Conservation (phyloP, 2,113 vertebrate genomes). For the Tringa solitaria region DNA sequence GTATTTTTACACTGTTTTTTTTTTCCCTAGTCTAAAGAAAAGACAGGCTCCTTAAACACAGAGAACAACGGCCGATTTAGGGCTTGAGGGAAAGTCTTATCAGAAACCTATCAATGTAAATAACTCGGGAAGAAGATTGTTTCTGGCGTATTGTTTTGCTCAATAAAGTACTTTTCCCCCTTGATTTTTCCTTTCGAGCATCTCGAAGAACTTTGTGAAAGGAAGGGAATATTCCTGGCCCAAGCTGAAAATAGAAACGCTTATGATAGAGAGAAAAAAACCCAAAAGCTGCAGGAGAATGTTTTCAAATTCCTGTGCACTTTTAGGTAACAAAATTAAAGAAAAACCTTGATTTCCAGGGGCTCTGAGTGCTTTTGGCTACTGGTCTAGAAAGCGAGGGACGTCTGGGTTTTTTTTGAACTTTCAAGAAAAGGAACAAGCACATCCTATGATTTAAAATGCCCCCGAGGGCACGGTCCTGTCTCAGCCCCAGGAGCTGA, state of each 20-base stretch:
- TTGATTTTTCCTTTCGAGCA: background rate
- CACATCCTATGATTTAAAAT: background rate
- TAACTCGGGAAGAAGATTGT: background rate
- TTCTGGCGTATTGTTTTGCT: background rate
- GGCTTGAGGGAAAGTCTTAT: background rate
- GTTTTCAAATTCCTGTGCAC: background rate
- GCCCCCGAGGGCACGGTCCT: background rate
- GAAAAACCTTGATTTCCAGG: background rate
- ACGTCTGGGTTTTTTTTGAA: rapidly evolving
- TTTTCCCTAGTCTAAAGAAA: background rate
- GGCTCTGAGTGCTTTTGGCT: too few species aligned
- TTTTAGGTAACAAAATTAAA: background rate
- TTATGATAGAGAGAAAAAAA: too few species aligned
- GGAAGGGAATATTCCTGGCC: background rate
- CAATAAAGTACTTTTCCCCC: background rate
- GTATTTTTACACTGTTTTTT: background rate
- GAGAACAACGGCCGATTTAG: background rate
- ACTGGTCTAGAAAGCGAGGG: background rate
- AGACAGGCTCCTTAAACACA: background rate
- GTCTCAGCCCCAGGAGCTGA: background rate
- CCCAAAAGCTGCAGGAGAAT: background rate
- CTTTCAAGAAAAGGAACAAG: background rate
- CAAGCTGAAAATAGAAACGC: background rate
- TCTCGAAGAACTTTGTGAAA: background rate
- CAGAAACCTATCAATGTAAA: background rate